Percentiles rank a stretch among this genome's conserved stretches.
phyloP scores from a whole-genome alignment of 2,797 vertebrate genomes.

The Sebastiscus albofasciatus region DNA sequence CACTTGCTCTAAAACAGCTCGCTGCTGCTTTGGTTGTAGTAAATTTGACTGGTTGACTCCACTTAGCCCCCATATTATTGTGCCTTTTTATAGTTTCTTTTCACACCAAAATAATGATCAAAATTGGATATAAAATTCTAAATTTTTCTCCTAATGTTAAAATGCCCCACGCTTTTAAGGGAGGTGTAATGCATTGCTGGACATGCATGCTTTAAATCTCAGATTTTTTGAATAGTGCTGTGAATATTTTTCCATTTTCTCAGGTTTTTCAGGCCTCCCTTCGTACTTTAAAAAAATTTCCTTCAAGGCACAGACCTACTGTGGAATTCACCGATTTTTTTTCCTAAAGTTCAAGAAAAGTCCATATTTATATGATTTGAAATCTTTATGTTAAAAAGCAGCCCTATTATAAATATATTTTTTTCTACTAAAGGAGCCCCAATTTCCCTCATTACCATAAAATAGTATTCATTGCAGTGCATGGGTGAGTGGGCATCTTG shows the following conservation, averaged over 20 bases:
- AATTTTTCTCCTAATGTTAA: neutral
- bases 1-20: conserved; percentile 1
- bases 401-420: neutral
- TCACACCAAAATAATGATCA: neutral
- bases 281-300: neutral
- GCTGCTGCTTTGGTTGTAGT: conserved; percentile 8
- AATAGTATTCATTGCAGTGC: conserved; percentile 56
- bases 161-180: neutral
- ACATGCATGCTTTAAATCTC: neutral
- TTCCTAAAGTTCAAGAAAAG: neutral
- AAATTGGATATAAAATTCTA: neutral
- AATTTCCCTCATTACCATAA: conserved; percentile 20
- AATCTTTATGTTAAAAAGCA: neutral
- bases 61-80: neutral
- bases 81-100: neutral
- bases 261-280: neutral
- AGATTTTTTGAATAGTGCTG: neutral
- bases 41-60: conserved; percentile 30
- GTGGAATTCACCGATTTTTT: neutral
- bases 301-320: neutral
- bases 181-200: neutral
- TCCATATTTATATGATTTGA: neutral
- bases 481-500: conserved; percentile 73
- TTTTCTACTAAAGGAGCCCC: neutral
- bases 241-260: neutral